Evolutionary conservation across 1,140 invertebrate species (phyloP).

Genomic region (Atta cephalotes): DNA sequence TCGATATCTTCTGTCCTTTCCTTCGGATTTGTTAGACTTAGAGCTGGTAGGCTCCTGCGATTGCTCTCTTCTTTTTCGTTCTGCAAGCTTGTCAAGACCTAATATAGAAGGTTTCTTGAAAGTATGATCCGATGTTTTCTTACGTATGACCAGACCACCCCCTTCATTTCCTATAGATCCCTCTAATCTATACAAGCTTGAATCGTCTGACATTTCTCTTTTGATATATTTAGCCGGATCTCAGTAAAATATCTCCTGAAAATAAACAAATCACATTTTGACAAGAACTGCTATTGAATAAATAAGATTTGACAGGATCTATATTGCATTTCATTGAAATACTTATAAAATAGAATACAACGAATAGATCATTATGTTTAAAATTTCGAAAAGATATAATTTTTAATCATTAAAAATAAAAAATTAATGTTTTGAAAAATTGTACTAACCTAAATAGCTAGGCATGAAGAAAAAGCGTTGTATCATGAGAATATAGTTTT

Average conservation of each 20-base stretch:
- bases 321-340: background rate
- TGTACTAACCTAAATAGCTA: slow-evolving; percentile 1
- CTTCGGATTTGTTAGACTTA: slow-evolving; percentile 78
- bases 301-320: background rate
- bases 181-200: slow-evolving; percentile 93
- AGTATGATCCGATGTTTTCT: slow-evolving; percentile 89
- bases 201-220: slow-evolving; percentile 77
- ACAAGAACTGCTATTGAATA: background rate
- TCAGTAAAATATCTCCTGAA: slow-evolving; percentile 23
- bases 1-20: slow-evolving; percentile 90
- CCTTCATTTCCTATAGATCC: slow-evolving; percentile 90
- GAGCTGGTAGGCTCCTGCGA: slow-evolving; percentile 71
- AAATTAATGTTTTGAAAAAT: background rate
- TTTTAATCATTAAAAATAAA: slow-evolving; percentile 1
- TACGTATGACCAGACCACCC: slow-evolving; percentile 95
- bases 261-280: background rate
- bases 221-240: background rate
- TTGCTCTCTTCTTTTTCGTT: slow-evolving; percentile 89
- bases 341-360: background rate
- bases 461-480: background rate
- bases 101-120: slow-evolving; percentile 95
- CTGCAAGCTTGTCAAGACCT: slow-evolving; percentile 95
- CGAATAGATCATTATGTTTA: background rate
- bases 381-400: background rate
- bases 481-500: background rate